A percentile compares a stretch with the other conserved stretches of the same genome.
These are phyloP conservation scores for Polietes domitor DNA, from an alignment of 2,888 invertebrate genomes.

Conservation along the genomic window DNA sequence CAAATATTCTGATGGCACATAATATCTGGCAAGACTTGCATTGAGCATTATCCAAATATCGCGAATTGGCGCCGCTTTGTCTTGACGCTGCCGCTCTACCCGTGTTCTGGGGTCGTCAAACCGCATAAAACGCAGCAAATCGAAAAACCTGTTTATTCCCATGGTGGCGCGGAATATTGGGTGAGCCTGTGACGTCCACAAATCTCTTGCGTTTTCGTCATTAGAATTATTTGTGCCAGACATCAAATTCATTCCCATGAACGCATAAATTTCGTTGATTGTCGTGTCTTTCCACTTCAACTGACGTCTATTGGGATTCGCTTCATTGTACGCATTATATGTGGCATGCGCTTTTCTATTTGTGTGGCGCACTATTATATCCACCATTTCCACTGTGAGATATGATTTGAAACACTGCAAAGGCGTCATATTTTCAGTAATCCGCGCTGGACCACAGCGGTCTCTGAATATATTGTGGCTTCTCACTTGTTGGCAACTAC, in stretches of 20 bases:
- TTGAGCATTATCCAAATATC: slow-evolving; percentile 73
- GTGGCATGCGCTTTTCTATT: neutral
- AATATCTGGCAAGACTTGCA: slow-evolving; percentile 70
- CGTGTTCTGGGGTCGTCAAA: slow-evolving; percentile 73
- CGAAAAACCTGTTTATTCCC: slow-evolving; percentile 69
- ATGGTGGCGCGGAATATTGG: slow-evolving; percentile 44
- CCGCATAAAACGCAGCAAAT: slow-evolving; percentile 70
- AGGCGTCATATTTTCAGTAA: too few relatives aligned
- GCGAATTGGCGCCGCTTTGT: slow-evolving; percentile 71
- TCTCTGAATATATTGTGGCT: too few relatives aligned
- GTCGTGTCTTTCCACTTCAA: slow-evolving; percentile 45
- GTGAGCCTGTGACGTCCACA: slow-evolving; percentile 43
- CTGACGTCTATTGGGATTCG: slow-evolving; percentile 43
- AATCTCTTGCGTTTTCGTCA: slow-evolving; percentile 12
- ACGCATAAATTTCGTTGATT: too few relatives aligned
- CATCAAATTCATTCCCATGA: too few relatives aligned
- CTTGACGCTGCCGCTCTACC: slow-evolving; percentile 61
- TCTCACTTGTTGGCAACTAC: neutral
- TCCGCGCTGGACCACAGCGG: too few relatives aligned
- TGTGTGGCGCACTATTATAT: neutral
- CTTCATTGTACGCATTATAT: slow-evolving; percentile 27
- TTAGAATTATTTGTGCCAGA: slow-evolving; percentile 38
- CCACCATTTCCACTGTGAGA: too few relatives aligned
- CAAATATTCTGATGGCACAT: slow-evolving; percentile 70
- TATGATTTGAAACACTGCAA: too few relatives aligned